These are phyloP conservation scores for Mallotus villosus DNA, from an alignment of 2,797 vertebrate species.

Conservation along the genomic window DNA sequence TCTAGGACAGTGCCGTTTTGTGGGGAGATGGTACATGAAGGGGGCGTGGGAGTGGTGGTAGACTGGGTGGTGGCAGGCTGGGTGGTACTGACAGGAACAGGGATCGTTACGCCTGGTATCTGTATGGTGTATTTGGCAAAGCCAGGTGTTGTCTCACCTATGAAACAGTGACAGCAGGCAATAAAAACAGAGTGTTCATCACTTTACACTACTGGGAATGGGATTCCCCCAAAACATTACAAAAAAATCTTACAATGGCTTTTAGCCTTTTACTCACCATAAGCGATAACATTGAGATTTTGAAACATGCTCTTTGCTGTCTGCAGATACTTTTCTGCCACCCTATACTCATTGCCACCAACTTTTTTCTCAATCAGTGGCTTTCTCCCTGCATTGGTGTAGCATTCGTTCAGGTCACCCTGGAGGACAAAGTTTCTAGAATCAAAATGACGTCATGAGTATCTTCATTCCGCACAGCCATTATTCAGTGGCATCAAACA, in stretches of 20 bases:
- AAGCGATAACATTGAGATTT: slow-evolving; percentile 64
- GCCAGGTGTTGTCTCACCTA: slow-evolving; percentile 56
- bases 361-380: slow-evolving; percentile 49
- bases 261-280: slow-evolving; percentile 53
- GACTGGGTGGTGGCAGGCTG: slow-evolving; percentile 12
- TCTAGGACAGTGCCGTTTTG: slow-evolving; percentile 78
- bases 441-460: not conserved
- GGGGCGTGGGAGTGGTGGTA: slow-evolving; percentile 20
- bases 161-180: not conserved
- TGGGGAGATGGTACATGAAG: slow-evolving; percentile 75
- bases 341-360: slow-evolving; percentile 41
- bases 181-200: not conserved
- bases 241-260: not conserved
- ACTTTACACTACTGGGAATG: not conserved
- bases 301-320: slow-evolving; percentile 31
- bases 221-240: not conserved
- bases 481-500: not conserved
- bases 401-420: slow-evolving; percentile 56
- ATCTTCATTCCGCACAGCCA: not conserved
- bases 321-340: slow-evolving; percentile 43
- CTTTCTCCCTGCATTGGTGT: slow-evolving; percentile 38
- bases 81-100: slow-evolving; percentile 15
- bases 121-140: slow-evolving; percentile 62
- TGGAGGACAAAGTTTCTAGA: slow-evolving; percentile 36
- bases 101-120: slow-evolving; percentile 45